Base-by-base conservation (phyloP, 2,797 vertebrate genomes). In the Melanotaenia maccullochi region DNA sequence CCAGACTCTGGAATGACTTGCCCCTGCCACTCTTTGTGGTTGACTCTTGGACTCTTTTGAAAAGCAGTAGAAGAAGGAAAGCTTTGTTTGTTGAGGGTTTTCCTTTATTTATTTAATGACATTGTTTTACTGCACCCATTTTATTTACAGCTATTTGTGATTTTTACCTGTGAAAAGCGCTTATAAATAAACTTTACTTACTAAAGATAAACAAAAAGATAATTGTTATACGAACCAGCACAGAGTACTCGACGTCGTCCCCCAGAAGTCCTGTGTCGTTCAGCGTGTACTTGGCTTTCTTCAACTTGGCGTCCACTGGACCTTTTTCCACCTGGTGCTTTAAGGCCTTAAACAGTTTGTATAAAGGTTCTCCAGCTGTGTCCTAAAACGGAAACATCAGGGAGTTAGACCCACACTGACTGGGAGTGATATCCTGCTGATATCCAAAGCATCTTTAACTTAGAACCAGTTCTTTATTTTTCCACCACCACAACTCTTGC, bases 261-360 rank as follows among this genome's bases (percentile, higher is more conserved):
- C 97, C 97, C 70, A 99, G 94, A 68, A 99, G 94, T 0, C 97
- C 97, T 0, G 97, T 99, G 81, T 99, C 98, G 13, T 99, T 99
- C 75, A 99, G 85, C 0, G 98, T 99, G 89, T 99, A 99, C 62
- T 99, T 99, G 85, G 97, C 97, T 84, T 99, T 99, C 93, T 97
- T 97, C 86, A 97, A 90, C 69, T 96, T 95, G 0, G 96, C 96
- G 57, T 99, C 98, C 78, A 99, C 97, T 0, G 98, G 98, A 0
- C 98, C 98, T 64, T 99, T 99, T 87, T 99, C 98, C 57, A 99
- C 96, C 92, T 99, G 98, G 66, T 99, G 97, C 85, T 99, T 99
- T 88, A 99, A 90, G 80, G 97, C 98, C 80, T 97, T 97, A 91
- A 96, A 99, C 56, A 99, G 95, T 76, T 97, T 99, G 88, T 98